Percentiles rank a stretch among this genome's conserved stretches.
Conservation (phyloP, 2,888 invertebrate genomes). For the Agrotis ipsilon region DNA sequence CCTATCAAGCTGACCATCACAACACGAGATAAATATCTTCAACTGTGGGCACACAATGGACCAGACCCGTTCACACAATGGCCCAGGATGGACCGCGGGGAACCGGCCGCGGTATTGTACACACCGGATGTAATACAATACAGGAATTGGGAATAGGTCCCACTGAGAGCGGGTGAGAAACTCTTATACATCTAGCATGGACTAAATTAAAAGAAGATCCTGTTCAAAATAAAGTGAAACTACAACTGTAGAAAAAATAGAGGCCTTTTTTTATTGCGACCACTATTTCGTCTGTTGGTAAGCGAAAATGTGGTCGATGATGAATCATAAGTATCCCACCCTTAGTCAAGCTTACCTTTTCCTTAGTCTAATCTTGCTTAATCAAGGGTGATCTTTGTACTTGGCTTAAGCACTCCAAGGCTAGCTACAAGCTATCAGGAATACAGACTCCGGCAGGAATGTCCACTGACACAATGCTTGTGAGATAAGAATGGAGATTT, state of each 20-base stretch:
- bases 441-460: too few relatives aligned
- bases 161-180: conserved; percentile 59
- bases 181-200: not conserved
- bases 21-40: conserved; percentile 60
- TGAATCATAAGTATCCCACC: too few relatives aligned
- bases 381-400: too few relatives aligned
- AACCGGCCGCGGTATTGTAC: conserved; percentile 51
- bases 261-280: too few relatives aligned
- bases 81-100: conserved; percentile 28
- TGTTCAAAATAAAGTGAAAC: not conserved
- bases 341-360: too few relatives aligned
- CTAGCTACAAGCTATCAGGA: too few relatives aligned
- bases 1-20: conserved; percentile 51
- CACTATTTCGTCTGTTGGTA: too few relatives aligned
- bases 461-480: not conserved
- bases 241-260: too few relatives aligned
- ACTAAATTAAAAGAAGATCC: not conserved
- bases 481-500: not conserved
- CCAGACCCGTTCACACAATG: conserved; percentile 38
- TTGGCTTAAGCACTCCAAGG: too few relatives aligned
- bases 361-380: too few relatives aligned
- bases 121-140: conserved; percentile 64
- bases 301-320: too few relatives aligned
- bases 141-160: conserved; percentile 51
- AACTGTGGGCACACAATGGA: conserved; percentile 40